Base-by-base conservation (phyloP, 2,113 vertebrate species). In the Turnix velox region DNA sequence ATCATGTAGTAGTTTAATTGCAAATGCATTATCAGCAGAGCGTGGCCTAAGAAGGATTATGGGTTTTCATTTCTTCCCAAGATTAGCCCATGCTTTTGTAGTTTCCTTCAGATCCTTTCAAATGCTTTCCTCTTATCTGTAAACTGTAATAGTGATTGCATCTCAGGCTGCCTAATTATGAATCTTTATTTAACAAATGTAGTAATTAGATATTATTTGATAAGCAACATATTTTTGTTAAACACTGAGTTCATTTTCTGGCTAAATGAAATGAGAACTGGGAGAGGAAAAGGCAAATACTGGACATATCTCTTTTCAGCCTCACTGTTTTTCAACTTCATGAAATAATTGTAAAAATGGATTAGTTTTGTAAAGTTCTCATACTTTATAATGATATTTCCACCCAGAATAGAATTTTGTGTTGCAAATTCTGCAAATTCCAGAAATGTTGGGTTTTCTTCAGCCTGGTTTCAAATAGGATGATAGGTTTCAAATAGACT, bases 1-100 rank as follows among this genome's bases (percentile, higher is more conserved):
- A 96, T 90, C 95, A 91, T 6, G 3, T 3, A 33, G 49, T 59
- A 77, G 61, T 93, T 96, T 96, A 93, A 94, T 94, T 96, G 90
- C 4, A 0, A 94, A 89, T 75, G 58, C 67, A 86, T 92, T 90
- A 73, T 57, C 75, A 93, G 77, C 74, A 88, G 94, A 86, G 71
- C 33, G 4, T 84, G 87, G 87, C 63, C 87, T 84, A 91, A 81
- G 80, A 22, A 71, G 58, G 45, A 86, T 90, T 86, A 93, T 43
- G 59, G 73, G 79, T 46, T 90, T 79, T 86, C 88, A 78, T 90
- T 95, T 91, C 55, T 91, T 92, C 4, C 0, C 63, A 62, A 87
- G 83, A 91, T 93, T 94, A 92, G 49, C 28, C 52, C 52, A 61
- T 13, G 7, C 33, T 96, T 84, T 76, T 85, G 25, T 75, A 82